Evolutionary conservation across 2,797 vertebrate genomes (phyloP), one percentile per base, ranked within the genome.

Genomic region (Synaphobranchus kaupii): DNA sequence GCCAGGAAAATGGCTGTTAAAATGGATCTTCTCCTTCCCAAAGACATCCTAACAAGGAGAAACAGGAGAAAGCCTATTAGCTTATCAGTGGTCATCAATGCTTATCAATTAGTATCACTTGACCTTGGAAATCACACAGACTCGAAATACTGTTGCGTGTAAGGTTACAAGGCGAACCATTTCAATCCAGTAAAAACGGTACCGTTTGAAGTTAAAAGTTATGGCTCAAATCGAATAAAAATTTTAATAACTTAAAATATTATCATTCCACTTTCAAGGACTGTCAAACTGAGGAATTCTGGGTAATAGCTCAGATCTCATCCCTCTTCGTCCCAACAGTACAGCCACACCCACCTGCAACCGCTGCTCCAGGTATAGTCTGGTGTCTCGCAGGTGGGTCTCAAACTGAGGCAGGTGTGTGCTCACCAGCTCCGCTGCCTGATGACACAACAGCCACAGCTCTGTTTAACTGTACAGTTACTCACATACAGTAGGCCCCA

Each of bases 351-450:
- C 93, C 86, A 99, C 98, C 95, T 91, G 90, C 86, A 99, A 95
- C 52, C 85, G 94, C 84, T 97, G 94, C 90, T 99, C 98, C 93
- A 99, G 90, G 92, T 99, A 97, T 84, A 96, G 94, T 31, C 95
- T 96, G 80, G 96, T 91, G 0, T 93, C 95, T 85, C 1, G 89
- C 97, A 99, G 97, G 7, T 97, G 97, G 92, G 92, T 92, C 89
- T 97, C 94, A 0, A 99, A 97, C 1, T 92, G 90, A 2, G 96
- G 91, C 54, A 97, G 95, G 91, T 98, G 96, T 85, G 91, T 88
- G 12, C 88, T 94, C 90, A 99, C 98, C 88, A 99, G 92, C 85
- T 99, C 97, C 12, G 99, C 97, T 25, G 98, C 99, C 98, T 99
- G 84, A 81, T 76, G 25, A 92, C 54, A 92, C 71, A 92, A 83